A percentile compares a stretch with the other conserved stretches of the same genome.
phyloP scores from a whole-genome alignment of 2,113 vertebrate species.

The Genyomyrus donnyi region DNA sequence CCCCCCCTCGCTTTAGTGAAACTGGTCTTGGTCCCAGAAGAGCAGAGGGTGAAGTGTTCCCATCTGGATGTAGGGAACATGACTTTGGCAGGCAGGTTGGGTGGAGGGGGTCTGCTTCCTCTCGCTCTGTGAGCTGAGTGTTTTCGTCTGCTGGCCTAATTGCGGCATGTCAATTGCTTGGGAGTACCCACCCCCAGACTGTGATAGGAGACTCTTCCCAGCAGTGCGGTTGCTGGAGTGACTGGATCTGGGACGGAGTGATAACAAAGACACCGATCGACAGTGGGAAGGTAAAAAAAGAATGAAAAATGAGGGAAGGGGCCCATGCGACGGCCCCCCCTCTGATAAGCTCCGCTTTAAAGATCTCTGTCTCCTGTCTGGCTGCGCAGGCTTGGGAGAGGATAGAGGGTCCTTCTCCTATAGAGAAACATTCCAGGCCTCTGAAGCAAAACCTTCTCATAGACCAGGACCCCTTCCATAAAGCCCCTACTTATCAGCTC shows the following conservation, averaged over 20 bases:
- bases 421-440: background rate
- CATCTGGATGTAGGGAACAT: slow-evolving; percentile 17
- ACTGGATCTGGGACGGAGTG: background rate
- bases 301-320: background rate
- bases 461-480: background rate
- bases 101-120: background rate
- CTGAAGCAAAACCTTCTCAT: background rate
- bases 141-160: background rate
- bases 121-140: background rate
- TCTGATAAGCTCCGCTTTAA: background rate
- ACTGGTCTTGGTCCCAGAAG: background rate
- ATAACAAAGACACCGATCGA: background rate
- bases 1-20: background rate
- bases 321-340: background rate
- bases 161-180: background rate
- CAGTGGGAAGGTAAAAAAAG: background rate
- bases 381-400: background rate
- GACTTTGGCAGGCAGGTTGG: background rate
- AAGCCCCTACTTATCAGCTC: background rate
- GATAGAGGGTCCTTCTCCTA: background rate
- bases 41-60: slow-evolving; percentile 6
- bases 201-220: background rate
- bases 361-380: background rate
- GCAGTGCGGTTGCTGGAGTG: background rate
- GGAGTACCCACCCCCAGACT: background rate